These are phyloP conservation scores for Eupeodes corollae DNA, from an alignment of 1,140 invertebrate genomes.

Conservation along the genomic window DNA sequence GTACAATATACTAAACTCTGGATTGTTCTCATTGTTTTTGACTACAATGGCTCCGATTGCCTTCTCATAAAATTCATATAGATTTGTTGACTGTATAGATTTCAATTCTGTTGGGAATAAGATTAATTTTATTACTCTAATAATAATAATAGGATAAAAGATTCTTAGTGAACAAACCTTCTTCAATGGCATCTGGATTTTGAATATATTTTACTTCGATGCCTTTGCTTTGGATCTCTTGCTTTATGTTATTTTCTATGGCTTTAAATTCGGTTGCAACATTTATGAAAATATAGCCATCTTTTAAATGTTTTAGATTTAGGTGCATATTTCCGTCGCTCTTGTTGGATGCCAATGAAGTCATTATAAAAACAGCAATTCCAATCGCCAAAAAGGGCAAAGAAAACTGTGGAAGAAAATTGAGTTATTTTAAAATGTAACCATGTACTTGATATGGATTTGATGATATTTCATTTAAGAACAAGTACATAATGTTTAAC, in stretches of 20 bases:
- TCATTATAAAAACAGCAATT: constrained; percentile 17
- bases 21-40: constrained; percentile 3
- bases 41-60: constrained; percentile 23
- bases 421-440: too few species aligned
- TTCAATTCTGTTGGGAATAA: constrained; percentile 12
- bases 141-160: background rate
- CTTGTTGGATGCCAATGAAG: constrained; percentile 17
- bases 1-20: constrained; percentile 14
- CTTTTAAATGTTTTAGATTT: constrained; percentile 15
- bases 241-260: constrained; percentile 15
- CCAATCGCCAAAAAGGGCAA: constrained; percentile 14
- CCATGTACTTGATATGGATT: too few species aligned
- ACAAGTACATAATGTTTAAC: too few species aligned
- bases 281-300: constrained; percentile 19
- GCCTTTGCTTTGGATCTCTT: constrained; percentile 18
- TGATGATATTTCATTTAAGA: too few species aligned
- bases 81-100: constrained; percentile 18
- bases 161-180: too few species aligned
- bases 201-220: constrained; percentile 11
- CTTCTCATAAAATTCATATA: constrained; percentile 23
- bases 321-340: constrained; percentile 16
- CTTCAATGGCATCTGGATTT: constrained; percentile 9
- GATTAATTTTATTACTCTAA: background rate
- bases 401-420: constrained; percentile 11
- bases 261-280: constrained; percentile 16